A percentile compares a stretch with the other conserved stretches of the same genome.
Evolutionary conservation across 1,140 invertebrate species (phyloP).

Genomic region (Ceratina japonica): DNA sequence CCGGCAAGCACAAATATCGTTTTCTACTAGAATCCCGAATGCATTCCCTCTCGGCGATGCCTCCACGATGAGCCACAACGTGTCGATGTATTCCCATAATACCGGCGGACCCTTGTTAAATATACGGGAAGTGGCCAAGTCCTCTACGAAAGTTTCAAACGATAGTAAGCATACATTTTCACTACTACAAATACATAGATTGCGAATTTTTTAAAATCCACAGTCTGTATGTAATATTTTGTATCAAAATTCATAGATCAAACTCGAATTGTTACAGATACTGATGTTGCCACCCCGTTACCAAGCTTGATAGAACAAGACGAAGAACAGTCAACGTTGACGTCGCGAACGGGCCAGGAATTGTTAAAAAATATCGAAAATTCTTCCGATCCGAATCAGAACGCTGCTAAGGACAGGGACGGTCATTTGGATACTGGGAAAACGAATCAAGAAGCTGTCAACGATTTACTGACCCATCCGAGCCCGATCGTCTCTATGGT

Average conservation of each 20-base stretch:
- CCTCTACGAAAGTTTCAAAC: constrained; percentile 69
- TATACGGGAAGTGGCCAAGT: constrained; percentile 77
- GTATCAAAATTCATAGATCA: too few relatives aligned
- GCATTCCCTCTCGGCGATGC: constrained; percentile 99
- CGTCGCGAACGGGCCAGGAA: constrained; percentile 78
- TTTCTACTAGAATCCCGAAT: constrained; percentile 96
- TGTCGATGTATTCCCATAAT: constrained; percentile 88
- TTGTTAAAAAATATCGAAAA: constrained; percentile 77
- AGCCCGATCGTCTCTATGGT: constrained; percentile 96
- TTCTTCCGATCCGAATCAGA: constrained; percentile 75
- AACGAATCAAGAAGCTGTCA: constrained; percentile 76
- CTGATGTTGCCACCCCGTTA: constrained; percentile 82
- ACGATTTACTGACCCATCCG: constrained; percentile 83
- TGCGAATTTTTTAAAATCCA: too few relatives aligned
- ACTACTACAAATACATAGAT: background rate
- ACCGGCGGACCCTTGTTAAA: constrained; percentile 76
- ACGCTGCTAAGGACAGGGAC: constrained; percentile 72
- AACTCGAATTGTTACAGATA: constrained; percentile 65
- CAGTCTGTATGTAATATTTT: too few relatives aligned
- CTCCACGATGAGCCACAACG: constrained; percentile 96
- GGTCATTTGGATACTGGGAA: constrained; percentile 77
- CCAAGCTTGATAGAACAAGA: constrained; percentile 86
- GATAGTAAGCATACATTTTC: constrained; percentile 13
- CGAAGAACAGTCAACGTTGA: constrained; percentile 80
- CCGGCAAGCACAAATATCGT: constrained; percentile 98